phyloP scores from a whole-genome alignment of 1,140 invertebrate species.

The Gryllus bimaculatus region DNA sequence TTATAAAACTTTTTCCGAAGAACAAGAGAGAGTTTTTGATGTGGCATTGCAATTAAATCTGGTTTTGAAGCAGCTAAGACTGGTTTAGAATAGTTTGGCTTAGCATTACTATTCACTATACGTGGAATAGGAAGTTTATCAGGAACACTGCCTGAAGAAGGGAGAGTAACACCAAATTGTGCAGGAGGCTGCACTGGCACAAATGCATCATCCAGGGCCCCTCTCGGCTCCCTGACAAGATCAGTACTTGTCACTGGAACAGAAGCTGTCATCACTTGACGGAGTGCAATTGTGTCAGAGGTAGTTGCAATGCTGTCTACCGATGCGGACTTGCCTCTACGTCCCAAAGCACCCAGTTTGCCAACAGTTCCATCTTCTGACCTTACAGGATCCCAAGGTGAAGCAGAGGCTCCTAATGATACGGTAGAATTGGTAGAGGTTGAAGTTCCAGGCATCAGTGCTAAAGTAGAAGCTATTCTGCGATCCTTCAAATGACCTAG shows the following conservation, averaged over 20 bases:
- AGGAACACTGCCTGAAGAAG: background rate
- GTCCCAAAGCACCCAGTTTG: background rate
- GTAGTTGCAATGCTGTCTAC: background rate
- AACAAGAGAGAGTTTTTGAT: background rate
- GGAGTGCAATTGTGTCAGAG: background rate
- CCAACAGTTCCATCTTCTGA: background rate
- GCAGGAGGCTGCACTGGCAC: background rate
- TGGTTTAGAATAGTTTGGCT: background rate
- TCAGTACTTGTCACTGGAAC: background rate
- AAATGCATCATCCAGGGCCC: background rate
- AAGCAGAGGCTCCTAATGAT: background rate
- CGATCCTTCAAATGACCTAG: background rate
- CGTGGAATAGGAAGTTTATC: conserved; percentile 11
- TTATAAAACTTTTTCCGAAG: conserved; percentile 36
- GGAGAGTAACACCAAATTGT: background rate
- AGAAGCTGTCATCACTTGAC: background rate
- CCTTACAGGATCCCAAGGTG: background rate
- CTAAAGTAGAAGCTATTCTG: background rate
- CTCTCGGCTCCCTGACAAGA: background rate
- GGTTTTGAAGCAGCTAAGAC: background rate
- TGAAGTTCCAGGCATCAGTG: background rate
- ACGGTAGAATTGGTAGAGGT: background rate
- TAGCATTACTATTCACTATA: background rate
- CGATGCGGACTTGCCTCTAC: background rate
- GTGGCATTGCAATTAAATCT: background rate